phyloP scores from a whole-genome alignment of 2,888 invertebrate genomes.

The Rhorus exstirpatorius region DNA sequence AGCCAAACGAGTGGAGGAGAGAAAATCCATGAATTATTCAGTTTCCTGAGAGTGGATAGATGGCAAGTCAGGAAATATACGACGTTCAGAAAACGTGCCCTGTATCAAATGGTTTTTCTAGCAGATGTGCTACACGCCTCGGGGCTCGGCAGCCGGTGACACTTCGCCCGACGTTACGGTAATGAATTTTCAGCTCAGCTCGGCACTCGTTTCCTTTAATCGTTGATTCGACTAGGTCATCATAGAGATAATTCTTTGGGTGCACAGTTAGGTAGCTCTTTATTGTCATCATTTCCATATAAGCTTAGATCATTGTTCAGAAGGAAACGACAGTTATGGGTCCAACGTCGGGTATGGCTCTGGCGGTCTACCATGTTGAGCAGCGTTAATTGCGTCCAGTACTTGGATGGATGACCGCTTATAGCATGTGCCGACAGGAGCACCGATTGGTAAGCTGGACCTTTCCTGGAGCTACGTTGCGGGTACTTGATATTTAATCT shows the following conservation, averaged over 20 bases:
- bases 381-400: too few relatives aligned
- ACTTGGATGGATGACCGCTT: too few relatives aligned
- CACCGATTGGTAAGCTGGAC: too few relatives aligned
- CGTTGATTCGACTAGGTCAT: slow-evolving; percentile 5
- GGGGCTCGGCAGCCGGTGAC: neutral
- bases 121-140: neutral
- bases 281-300: neutral
- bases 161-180: neutral
- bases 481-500: too few relatives aligned
- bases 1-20: neutral
- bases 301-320: neutral
- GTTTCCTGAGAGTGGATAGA: slow-evolving; percentile 11
- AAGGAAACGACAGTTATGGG: neutral
- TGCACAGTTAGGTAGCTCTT: neutral
- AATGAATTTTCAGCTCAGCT: neutral
- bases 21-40: slow-evolving; percentile 56
- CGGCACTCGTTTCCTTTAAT: slow-evolving; percentile 6
- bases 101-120: slow-evolving; percentile 7
- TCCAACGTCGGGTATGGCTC: too few relatives aligned
- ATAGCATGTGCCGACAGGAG: too few relatives aligned
- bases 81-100: slow-evolving; percentile 23
- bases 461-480: too few relatives aligned
- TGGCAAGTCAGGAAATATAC: slow-evolving; percentile 10
- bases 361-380: too few relatives aligned
- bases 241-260: neutral